Percentiles rank a stretch among this genome's conserved stretches.
These are phyloP conservation scores for Pangasius larnaudii DNA, from an alignment of 2,797 vertebrate species.

Conservation along the genomic window DNA sequence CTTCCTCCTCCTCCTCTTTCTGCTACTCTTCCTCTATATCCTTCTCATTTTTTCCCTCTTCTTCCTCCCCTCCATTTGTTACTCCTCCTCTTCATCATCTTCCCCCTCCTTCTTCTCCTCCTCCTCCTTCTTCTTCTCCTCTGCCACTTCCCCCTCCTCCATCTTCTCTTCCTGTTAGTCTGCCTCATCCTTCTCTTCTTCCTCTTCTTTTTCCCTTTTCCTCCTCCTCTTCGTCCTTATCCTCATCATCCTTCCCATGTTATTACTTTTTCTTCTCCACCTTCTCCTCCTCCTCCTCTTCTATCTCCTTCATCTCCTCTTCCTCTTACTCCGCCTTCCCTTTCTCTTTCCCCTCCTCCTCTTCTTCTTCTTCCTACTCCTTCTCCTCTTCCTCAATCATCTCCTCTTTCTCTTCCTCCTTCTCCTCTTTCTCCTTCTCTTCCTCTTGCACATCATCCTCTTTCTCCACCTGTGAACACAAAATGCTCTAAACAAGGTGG, in stretches of 20 bases:
- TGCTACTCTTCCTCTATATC: neutral
- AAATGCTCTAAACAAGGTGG: constrained; percentile 53
- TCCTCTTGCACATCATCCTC: neutral
- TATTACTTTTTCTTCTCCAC: neutral
- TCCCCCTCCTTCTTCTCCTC: neutral
- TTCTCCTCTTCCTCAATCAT: too few species aligned
- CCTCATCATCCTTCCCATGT: neutral
- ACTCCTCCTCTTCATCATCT: neutral
- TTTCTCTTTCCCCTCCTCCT: neutral
- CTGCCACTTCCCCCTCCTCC: neutral
- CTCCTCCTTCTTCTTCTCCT: too few species aligned
- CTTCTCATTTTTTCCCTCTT: neutral
- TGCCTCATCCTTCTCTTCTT: neutral
- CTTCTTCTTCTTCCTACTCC: neutral
- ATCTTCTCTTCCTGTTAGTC: neutral
- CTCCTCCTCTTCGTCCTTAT: neutral
- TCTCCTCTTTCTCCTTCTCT: neutral
- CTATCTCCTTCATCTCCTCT: too few species aligned
- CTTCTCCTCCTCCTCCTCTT: neutral
- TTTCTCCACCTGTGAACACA: constrained; percentile 17
- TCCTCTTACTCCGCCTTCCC: neutral
- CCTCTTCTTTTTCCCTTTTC: rapidly evolving
- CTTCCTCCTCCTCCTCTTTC: neutral
- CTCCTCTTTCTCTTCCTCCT: neutral
- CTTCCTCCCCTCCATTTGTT: neutral